Base-by-base conservation (phyloP, 2,888 invertebrate genomes). In the Hyalella azteca region DNA sequence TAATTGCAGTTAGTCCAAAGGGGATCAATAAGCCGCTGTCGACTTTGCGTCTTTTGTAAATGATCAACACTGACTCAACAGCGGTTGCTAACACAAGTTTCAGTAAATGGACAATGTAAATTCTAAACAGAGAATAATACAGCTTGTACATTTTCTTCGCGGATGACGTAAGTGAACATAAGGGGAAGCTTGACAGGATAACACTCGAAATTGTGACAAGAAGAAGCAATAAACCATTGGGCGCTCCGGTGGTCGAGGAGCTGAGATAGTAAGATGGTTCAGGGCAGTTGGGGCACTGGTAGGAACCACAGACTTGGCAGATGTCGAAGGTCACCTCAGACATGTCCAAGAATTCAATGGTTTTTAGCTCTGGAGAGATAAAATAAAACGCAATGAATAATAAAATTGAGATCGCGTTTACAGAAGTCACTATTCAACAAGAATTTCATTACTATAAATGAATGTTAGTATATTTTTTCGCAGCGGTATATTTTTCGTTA, bases 221-320 rank as follows among this genome's bases (percentile, higher is more conserved):
- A 5, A 7, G 66, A 32, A 1, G 36, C 66, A 4, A 75, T 41
- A 9, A 75, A 29, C 45, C 26, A 41, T 45, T 75, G 15, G 75
- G 45, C 11, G 22, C 4, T 5, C 22, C 3, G n/a, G 15, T 15
- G 15, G 13, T 26, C 4, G 75, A 45, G 3, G 77, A 54, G 50
- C 50, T 77, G 49, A 77, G 77, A n/a, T 77, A 54, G 50, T 39
- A 54, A 5, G 77, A 50, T 5, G 77, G 19, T 15, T 41, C 79
- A 13, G 93, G 92, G 88, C 96, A 96, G 89, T 96, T 96, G 0
- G 96, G 95, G 87, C 96, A 96, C 88, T 96, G 96, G 66, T 95
- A 96, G 78, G 95, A 96, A 81, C 96, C 96, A 88, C 96, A 96
- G 9, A 96, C 96, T 87, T 96, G 95, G 88, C 96, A 96, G 85